A percentile compares a stretch with the other conserved stretches of the same genome.
Conservation (phyloP, 2,888 invertebrate genomes). For the Deilephila porcellus region DNA sequence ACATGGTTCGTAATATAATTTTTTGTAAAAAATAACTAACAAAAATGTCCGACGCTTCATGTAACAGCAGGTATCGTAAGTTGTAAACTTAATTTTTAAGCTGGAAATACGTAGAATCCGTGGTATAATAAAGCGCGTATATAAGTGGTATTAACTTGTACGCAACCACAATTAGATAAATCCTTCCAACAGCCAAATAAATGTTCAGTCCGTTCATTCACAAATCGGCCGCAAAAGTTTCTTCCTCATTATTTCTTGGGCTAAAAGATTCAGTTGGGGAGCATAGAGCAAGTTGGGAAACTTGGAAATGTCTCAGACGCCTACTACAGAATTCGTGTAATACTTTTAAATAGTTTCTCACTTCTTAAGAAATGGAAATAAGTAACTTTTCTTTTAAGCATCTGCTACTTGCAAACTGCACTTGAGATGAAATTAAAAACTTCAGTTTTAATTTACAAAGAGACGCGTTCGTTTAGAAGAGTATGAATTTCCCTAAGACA, state of each 20-base stretch:
- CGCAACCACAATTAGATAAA: not conserved
- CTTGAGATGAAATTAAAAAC: not conserved
- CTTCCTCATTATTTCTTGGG: slow-evolving; percentile 26
- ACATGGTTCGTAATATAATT: too few relatives aligned
- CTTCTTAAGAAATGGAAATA: slow-evolving; percentile 14
- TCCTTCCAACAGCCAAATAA: not conserved
- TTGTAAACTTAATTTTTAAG: too few relatives aligned
- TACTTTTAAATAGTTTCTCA: slow-evolving; percentile 30
- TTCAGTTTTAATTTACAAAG: not conserved
- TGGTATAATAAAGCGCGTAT: too few relatives aligned
- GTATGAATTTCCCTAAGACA: too few relatives aligned
- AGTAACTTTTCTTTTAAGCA: slow-evolving; percentile 8
- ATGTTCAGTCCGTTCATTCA: not conserved
- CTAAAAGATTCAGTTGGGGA: slow-evolving; percentile 18
- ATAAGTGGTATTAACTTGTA: too few relatives aligned
- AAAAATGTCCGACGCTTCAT: too few relatives aligned
- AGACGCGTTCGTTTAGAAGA: not conserved
- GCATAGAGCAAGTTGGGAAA: slow-evolving; percentile 8
- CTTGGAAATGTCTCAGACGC: slow-evolving; percentile 6
- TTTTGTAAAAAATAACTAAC: too few relatives aligned
- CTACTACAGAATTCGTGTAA: slow-evolving; percentile 12
- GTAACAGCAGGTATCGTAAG: too few relatives aligned
- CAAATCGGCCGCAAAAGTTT: slow-evolving; percentile 13
- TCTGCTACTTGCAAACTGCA: slow-evolving; percentile 9
- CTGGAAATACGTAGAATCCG: too few relatives aligned